Conservation (phyloP, 2,888 invertebrate genomes). For the Branchipolynoe longqiensis region DNA sequence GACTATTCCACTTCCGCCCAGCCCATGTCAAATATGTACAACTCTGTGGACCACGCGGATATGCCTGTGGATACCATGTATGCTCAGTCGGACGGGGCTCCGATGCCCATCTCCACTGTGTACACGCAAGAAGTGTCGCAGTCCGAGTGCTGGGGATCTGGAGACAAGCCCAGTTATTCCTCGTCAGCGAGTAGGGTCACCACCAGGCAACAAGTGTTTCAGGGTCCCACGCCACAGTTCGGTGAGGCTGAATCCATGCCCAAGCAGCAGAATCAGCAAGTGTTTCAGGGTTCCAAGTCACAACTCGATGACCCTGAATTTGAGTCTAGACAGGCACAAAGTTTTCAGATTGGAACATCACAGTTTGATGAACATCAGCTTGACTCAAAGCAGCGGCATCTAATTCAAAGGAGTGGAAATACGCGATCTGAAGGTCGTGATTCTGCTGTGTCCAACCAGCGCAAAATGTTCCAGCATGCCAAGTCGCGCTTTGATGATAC, state of each 20-base stretch:
- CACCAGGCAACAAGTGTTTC: neutral
- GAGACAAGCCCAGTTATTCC: neutral
- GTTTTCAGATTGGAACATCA: no score
- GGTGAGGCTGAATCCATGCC: conserved; percentile 4
- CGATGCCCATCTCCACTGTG: neutral
- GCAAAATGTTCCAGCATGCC: neutral
- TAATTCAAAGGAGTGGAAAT: no score
- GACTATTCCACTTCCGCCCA: no score
- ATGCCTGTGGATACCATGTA: neutral
- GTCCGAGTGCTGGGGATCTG: conserved; percentile 12
- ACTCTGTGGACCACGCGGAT: no score
- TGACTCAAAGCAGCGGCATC: no score
- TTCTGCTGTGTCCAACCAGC: no score
- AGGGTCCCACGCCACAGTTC: conserved; percentile 26
- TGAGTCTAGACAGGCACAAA: neutral
- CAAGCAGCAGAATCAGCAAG: no score
- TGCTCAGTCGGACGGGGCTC: neutral
- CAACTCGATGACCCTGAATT: conserved; percentile 38
- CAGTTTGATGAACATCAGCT: no score
- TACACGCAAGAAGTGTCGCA: neutral
- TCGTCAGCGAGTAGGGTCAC: neutral
- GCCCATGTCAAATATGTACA: no score
- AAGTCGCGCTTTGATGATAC: conserved; percentile 47
- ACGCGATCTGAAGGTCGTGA: no score
- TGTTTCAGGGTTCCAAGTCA: neutral